Conservation (phyloP, 2,113 vertebrate genomes). For the Ptilorrhoa leucosticta region DNA sequence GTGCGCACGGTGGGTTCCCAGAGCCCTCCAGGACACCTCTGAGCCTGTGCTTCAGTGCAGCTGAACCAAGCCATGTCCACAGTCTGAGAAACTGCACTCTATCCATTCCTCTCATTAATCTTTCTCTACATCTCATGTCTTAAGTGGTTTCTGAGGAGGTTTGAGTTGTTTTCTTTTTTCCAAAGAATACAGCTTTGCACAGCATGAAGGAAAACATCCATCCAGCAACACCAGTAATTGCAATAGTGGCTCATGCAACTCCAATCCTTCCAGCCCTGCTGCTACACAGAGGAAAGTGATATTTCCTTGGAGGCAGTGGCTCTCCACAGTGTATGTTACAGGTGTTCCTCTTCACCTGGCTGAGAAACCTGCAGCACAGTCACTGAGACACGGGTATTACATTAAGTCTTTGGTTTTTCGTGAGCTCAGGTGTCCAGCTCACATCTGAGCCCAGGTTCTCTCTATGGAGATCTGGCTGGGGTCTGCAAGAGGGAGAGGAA, state of each 20-base stretch:
- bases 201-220: conserved; percentile 6
- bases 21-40: not conserved
- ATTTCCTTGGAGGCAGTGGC: not conserved
- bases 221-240: conserved; percentile 17
- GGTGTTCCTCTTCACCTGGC: not conserved
- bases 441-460: not conserved
- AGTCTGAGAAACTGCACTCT: not conserved
- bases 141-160: conserved; percentile 11
- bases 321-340: not conserved
- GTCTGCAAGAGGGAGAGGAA: not conserved
- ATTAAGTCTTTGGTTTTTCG: not conserved
- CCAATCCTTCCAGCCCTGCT: not conserved
- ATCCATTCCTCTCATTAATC: not conserved
- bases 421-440: not conserved
- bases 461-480: not conserved
- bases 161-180: not conserved
- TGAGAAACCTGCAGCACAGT: not conserved
- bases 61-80: not conserved
- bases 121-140: not conserved
- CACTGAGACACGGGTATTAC: not conserved
- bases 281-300: not conserved
- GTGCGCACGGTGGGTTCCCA: not conserved
- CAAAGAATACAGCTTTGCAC: not conserved
- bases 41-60: not conserved
- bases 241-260: not conserved